Evolutionary conservation across 2,888 invertebrate genomes (phyloP), one percentile per base, ranked within the genome.

Genomic region (Oxycera nigricornis): DNA sequence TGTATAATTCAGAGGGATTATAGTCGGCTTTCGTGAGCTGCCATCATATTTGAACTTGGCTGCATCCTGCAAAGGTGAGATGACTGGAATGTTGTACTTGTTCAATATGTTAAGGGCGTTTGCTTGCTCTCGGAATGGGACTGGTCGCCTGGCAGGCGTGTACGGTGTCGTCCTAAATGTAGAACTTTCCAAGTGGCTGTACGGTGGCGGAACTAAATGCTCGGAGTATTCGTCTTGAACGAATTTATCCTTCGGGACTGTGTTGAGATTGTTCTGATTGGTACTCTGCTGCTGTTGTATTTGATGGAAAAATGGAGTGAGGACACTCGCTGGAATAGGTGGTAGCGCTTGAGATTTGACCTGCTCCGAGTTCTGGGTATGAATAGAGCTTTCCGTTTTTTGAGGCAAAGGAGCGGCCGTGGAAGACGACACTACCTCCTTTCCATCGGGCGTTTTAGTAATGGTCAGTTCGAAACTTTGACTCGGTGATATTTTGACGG

Each of bases 241-340:
- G 14, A 31, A 31, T 70, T 68, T 31, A 2, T 24, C 31, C 30
- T 46, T 57, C 24, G 28, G 24, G 35, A 20, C 6, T 11, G 7
- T 24, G 46, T 20, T 30, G 6, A 41, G n/a, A 31, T 22, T 14
- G 17, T 30, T 61, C 7, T 24, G 7, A 17, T 55, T 62, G 17
- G 14, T 3, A 24, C 55, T 65, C 2, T 65, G 22, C 6, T 65
- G 9, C 17, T 59, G 55, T 20, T 74, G 75, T n/a, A 75, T 35
- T 35, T 74, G 74, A 39, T 74, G 76, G 67, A 76, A 76, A 46
- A 76, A 76, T 62, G 76, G 77, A 6, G 72, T 75, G 7, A 77
- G 65, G 9, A 76, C 76, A 39, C 76, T 77, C 41, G 77, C 74
- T 17, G 76, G 76, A 20, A 77, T 70, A 17, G 73, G 75, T 30